Percentiles rank a stretch among this genome's conserved stretches.
Conservation (phyloP, 2,888 invertebrate genomes). For the Fissipunctia ypsillon region DNA sequence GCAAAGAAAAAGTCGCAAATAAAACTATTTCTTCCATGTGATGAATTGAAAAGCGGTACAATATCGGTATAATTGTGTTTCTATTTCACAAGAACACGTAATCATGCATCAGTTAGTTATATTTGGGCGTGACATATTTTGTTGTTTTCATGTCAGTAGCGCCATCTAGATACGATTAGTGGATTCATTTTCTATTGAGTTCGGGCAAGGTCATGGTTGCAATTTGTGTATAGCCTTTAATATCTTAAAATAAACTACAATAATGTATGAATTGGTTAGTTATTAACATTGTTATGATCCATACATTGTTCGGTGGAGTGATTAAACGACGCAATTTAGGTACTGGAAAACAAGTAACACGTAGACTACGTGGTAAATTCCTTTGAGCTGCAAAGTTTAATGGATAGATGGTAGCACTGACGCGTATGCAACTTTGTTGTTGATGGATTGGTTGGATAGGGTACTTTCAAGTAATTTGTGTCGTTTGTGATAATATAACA, state of each 20-base stretch:
- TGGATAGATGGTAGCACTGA: constrained; percentile 53
- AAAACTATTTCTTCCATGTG: constrained; percentile 74
- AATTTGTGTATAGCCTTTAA: constrained; percentile 23
- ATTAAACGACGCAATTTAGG: background rate
- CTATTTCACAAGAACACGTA: constrained; percentile 86
- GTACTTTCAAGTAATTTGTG: background rate
- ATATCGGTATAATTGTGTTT: constrained; percentile 75
- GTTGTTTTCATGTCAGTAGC: constrained; percentile 69
- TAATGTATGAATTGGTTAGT: background rate
- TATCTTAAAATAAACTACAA: constrained; percentile 4
- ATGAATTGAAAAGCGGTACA: constrained; percentile 84
- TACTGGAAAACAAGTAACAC: background rate
- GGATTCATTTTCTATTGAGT: constrained; percentile 31
- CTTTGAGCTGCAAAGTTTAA: constrained; percentile 20
- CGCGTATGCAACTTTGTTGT: background rate
- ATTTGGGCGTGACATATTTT: constrained; percentile 85
- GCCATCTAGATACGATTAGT: constrained; percentile 78
- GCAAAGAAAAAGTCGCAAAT: constrained; percentile 81
- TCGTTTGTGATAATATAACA: background rate
- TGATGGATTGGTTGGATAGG: background rate
- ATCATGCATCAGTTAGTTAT: constrained; percentile 77
- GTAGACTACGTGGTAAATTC: constrained; percentile 34
- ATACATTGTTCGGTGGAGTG: background rate
- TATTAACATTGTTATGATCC: background rate
- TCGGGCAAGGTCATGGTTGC: constrained; percentile 62